A percentile compares a stretch with the other conserved stretches of the same genome.
Evolutionary conservation across 2,797 vertebrate species (phyloP).

Genomic region (Loris lydekkerianus): DNA sequence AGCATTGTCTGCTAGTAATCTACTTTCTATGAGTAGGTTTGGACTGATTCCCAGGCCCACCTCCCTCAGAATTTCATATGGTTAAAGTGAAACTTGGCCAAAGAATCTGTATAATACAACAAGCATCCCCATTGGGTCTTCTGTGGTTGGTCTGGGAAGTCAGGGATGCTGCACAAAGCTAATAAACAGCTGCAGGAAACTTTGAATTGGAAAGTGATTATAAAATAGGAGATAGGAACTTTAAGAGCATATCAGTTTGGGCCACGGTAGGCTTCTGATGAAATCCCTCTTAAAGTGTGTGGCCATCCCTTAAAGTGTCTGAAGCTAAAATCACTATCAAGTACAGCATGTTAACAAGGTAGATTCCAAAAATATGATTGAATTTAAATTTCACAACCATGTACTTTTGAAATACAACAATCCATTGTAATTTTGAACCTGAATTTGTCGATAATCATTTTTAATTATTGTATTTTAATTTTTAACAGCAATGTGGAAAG

Average conservation of each 20-base stretch:
- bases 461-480: slow-evolving; percentile 39
- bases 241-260: background rate
- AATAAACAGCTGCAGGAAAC: slow-evolving; percentile 42
- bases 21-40: slow-evolving; percentile 15
- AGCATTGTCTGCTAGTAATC: background rate
- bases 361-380: slow-evolving; percentile 59
- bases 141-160: background rate
- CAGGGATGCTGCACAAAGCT: slow-evolving; percentile 15
- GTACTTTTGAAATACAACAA: slow-evolving; percentile 48
- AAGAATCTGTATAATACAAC: slow-evolving; percentile 35
- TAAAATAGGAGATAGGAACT: background rate
- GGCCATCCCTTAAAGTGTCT: background rate
- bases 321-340: background rate
- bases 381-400: background rate
- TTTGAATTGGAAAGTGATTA: slow-evolving; percentile 4
- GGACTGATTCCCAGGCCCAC: background rate
- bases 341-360: slow-evolving; percentile 30
- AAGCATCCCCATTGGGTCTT: background rate
- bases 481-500: slow-evolving; percentile 1
- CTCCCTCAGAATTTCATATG: background rate
- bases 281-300: background rate
- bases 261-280: background rate
- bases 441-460: background rate
- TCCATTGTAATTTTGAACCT: slow-evolving; percentile 28
- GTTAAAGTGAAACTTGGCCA: background rate